These are phyloP conservation scores for Capitulum mitella DNA, from an alignment of 2,888 invertebrate species.

Conservation along the genomic window DNA sequence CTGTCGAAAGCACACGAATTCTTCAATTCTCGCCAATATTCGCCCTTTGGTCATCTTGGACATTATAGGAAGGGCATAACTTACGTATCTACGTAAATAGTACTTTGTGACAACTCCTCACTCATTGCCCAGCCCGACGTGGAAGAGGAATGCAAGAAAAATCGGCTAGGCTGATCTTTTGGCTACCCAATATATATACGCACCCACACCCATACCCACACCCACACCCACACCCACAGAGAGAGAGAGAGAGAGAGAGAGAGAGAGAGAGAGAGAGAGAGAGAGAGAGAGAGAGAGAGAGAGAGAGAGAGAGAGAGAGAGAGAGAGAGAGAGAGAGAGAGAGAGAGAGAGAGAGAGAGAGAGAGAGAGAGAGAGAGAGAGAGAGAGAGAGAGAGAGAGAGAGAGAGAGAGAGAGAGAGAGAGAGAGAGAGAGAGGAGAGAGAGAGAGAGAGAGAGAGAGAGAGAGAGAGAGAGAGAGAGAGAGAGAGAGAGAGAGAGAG, in stretches of 20 bases:
- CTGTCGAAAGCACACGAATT: no score
- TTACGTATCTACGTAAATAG: no score
- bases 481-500: neutral
- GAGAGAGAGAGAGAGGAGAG: conserved; percentile 36
- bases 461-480: conserved; percentile 29
- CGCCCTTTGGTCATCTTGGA: no score
- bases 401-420: conserved; percentile 29
- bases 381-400: conserved; percentile 25
- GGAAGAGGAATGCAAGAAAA: no score
- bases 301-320: conserved; percentile 25
- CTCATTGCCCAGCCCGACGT: no score
- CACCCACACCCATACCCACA: no score
- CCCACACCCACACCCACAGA: no score
- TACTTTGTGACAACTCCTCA: no score
- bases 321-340: conserved; percentile 29
- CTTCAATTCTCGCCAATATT: no score
- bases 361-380: conserved; percentile 30
- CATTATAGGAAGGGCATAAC: no score
- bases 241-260: neutral
- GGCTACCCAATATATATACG: no score
- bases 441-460: conserved; percentile 34
- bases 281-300: conserved; percentile 27
- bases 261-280: conserved; percentile 15
- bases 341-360: conserved; percentile 35
- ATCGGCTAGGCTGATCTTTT: no score